Percentiles rank a stretch among this genome's conserved stretches.
These are phyloP conservation scores for Syngnathus scovelli DNA, from an alignment of 2,113 vertebrate genomes.

Conservation along the genomic window DNA sequence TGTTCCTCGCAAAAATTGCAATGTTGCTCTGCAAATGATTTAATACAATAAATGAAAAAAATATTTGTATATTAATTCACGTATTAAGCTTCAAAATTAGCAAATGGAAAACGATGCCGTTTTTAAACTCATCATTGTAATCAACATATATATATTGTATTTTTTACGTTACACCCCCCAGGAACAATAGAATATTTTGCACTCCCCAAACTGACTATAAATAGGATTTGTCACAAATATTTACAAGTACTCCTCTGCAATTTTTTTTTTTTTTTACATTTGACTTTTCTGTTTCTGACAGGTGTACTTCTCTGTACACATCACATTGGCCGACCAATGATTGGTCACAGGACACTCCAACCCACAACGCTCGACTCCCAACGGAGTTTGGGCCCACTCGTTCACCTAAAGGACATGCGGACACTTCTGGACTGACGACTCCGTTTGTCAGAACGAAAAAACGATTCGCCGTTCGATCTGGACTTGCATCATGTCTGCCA, in stretches of 20 bases:
- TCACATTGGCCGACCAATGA: neutral
- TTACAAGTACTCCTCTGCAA: too few species aligned
- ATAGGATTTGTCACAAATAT: too few species aligned
- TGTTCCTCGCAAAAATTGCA: neutral
- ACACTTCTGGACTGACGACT: neutral
- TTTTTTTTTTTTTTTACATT: neutral
- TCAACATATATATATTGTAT: too few species aligned
- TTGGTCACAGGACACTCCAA: neutral
- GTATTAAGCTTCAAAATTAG: too few species aligned
- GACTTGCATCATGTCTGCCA: slow-evolving; percentile 36
- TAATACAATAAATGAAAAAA: too few species aligned
- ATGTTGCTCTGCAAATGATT: neutral
- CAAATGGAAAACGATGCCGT: too few species aligned
- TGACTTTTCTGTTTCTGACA: slow-evolving; percentile 13
- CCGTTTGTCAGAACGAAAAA: neutral
- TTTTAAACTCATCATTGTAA: too few species aligned
- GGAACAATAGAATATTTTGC: too few species aligned
- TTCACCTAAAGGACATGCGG: neutral
- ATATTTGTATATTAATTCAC: too few species aligned
- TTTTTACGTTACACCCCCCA: too few species aligned
- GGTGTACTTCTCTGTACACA: slow-evolving; percentile 10
- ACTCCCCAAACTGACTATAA: too few species aligned
- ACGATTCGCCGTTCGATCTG: neutral
- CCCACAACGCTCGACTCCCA: neutral
- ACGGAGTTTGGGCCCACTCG: neutral